Base-by-base conservation (phyloP, 2,113 vertebrate genomes). In the Hemibagrus wyckioides region DNA sequence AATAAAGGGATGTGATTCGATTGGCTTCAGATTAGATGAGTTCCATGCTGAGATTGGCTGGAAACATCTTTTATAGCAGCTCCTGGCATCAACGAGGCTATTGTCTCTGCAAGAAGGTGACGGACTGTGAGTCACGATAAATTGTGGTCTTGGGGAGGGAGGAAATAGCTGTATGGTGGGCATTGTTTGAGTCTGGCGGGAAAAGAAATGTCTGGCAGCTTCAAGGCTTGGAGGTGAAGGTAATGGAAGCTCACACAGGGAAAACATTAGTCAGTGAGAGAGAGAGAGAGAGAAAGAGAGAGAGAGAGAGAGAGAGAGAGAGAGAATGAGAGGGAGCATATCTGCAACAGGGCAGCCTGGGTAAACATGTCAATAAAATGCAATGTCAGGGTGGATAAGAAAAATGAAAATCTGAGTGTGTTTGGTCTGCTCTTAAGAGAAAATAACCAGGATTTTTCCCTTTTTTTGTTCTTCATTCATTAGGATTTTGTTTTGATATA, bases 61-160 rank as follows among this genome's bases (percentile, higher is more conserved):
- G 92, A 86, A 89, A 92, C 93, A 94, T 94, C 88, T 92, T 95
- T 94, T 94, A 94, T 92, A 92, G 90, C 88, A 87, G 90, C 91
- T 89, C 87, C 89, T 90, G 2, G 41, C 93, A 93, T 94, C 92
- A 83, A 84, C 80, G 88, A 8, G 90, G 91, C 91, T 91, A 92
- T 92, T 93, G 92, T 94, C 93, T 95, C 89, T 86, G 90, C 39
- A 69, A 88, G 82, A 83, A 86, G 86, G 88, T 90, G 91, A 93
- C 89, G 91, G 92, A 85, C 83, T 85, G 87, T 91, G 57, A 83
- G 85, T 4, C 84, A 87, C 91, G 89, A 94, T 94, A 91, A 91
- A 94, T 94, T 89, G 87, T 83, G 89, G 30, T 92, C 89, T 92
- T 52, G 82, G 57, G 90, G 87, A 92, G 91, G 90, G 87, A 94